Base-by-base conservation (phyloP, 2,797 vertebrate species). In the Cyprinella venusta region DNA sequence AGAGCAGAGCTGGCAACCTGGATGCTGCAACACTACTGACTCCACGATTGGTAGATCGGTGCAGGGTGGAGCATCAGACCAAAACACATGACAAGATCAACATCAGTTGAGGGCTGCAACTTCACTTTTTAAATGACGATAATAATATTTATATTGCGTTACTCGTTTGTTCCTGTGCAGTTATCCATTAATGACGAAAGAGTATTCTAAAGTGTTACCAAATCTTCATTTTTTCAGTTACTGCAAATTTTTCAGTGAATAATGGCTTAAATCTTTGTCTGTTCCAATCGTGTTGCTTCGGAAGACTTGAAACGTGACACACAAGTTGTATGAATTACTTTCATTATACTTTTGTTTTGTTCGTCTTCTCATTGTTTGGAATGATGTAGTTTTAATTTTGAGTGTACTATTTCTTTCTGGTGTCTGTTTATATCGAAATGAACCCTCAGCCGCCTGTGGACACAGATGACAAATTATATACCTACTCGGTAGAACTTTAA, bases 381-480 rank as follows among this genome's bases (percentile, higher is more conserved):
- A 24, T 24, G 15, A 15, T 4, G 9, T 21, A 54, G 15, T 21
- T 21, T 50, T 21, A 0, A n/a, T 15, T 74, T 21, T 12, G 3
- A 21, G 18, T 21, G 26, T 12, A 33, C 9, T 52, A 33, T 72
- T 59, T 40, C n/a, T 59, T 24, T 42, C 54, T 61, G 7, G 33
- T 76, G 15, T 63, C n/a, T 83, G 67, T 68, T 67, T 86, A 83
- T 86, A 83, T 77, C 85, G 79, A 79, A 59, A 16, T 19, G 15
- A 82, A 75, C 61, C 83, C 8, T 74, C 45, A 71, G 24, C 36
- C 52, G 56, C 8, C 12, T 61, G 2, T n/a, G 83, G 59, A 79
- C 76, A 79, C 72, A 80, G 76, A 86, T 48, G 56, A 64, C 50
- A 79, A 88, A 90, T 89, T 77, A 89, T 42, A 90, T 63, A 80